Base-by-base conservation (phyloP, 1,140 invertebrate genomes). In the Kradibia gibbosae region DNA sequence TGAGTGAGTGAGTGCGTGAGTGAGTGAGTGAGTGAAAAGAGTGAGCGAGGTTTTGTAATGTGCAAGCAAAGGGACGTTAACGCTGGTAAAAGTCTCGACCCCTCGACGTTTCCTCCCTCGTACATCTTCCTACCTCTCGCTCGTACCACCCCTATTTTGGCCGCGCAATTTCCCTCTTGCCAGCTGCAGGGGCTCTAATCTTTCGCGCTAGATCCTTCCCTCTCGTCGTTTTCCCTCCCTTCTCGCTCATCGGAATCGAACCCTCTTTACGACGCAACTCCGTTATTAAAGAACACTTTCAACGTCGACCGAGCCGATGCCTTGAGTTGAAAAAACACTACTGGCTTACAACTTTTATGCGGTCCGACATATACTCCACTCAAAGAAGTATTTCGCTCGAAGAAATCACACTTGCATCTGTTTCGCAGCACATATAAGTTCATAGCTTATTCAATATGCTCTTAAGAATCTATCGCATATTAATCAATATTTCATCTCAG, bases 281-380 rank as follows among this genome's bases (percentile, higher is more conserved):
- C 71, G 73, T 81, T 81, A 81, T 81, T 81, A 81, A 81, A 77
- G 73, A 77, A 74, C 60, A 62, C 73, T 81, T 81, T 81, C 72
- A 60, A 72, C 50, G 67, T 36, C 50, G 45, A 17, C 17, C 65
- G 36, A 79, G 77, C 72, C 78, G 70, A 80, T 80, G 50, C 53
- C 53, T 36, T 39, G 36, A 45, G 76, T 48, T 57, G 78, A 60
- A 73, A n/a, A 80, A 80, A 73, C 39, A 62, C 17, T 50, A 70
- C 62, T 67, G 34, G 62, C 62, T 36, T 34, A 11, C 13, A 28
- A 3, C 15, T 53, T 53, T 20, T 53, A 53, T 53, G 22, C 50
- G 50, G 13, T 53, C 50, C 5, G 50, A 28, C 28, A 8, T 34
- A 67, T 67, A 31, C 34, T 1, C 34, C 5, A n/a, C 34, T 67